A percentile compares a stretch with the other conserved stretches of the same genome.
Conservation (phyloP, 2,113 vertebrate genomes). For the Eurypyga helias region DNA sequence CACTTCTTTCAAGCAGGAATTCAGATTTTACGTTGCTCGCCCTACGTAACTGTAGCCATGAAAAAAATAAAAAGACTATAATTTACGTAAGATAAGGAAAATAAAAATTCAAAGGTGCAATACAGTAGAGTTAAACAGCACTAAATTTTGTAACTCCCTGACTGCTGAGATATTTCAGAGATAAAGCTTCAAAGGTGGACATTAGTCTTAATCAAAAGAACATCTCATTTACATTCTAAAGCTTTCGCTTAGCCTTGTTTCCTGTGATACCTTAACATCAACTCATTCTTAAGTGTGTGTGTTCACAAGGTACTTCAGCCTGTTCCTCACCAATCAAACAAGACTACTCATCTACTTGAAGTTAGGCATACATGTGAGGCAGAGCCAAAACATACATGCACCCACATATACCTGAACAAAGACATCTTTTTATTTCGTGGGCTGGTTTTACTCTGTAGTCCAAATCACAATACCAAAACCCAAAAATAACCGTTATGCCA, state of each 20-base stretch:
- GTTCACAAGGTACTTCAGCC: background rate
- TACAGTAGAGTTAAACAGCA: background rate
- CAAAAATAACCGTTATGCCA: background rate
- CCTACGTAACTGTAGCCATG: background rate
- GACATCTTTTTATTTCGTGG: background rate
- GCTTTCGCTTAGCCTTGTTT: background rate
- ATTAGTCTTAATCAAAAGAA: background rate
- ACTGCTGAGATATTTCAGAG: background rate
- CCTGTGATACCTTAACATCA: background rate
- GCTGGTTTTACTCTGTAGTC: background rate
- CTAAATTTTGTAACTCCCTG: background rate
- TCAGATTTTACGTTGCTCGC: background rate
- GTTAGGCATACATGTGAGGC: background rate
- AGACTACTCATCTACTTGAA: background rate
- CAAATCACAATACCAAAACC: background rate
- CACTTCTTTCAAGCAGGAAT: background rate
- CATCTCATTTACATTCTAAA: background rate
- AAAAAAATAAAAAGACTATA: background rate
- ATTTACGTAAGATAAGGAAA: background rate
- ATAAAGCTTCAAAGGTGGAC: background rate
- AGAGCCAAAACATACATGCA: background rate
- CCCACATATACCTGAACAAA: background rate
- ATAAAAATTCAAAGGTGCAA: background rate
- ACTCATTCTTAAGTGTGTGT: background rate
- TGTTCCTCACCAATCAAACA: background rate